A percentile compares a stretch with the other conserved stretches of the same genome.
These are phyloP conservation scores for Schizopygopsis malacanthus DNA, from an alignment of 2,797 vertebrate genomes.

Conservation along the genomic window DNA sequence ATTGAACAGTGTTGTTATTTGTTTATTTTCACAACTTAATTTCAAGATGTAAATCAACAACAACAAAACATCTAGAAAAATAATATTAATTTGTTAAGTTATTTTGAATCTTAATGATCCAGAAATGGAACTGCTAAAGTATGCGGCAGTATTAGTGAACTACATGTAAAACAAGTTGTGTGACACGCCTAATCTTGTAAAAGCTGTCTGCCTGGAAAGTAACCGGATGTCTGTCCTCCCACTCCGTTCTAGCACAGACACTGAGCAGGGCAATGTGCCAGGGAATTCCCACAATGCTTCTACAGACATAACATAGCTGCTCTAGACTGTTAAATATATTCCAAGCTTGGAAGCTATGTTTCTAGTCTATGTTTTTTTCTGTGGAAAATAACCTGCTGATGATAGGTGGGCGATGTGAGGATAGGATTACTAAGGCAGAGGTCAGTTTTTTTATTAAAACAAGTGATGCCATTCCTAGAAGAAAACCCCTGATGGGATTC, in stretches of 20 bases:
- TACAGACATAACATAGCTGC: not conserved
- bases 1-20: not conserved
- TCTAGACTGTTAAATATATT: not conserved
- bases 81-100: not conserved
- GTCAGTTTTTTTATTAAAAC: not conserved
- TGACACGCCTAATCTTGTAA: constrained; percentile 30
- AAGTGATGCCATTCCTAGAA: not conserved
- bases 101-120: not conserved
- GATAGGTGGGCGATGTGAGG: not conserved
- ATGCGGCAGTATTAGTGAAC: not conserved
- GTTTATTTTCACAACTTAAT: not conserved
- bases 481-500: not conserved
- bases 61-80: not conserved
- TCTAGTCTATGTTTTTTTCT: constrained; percentile 1
- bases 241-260: not conserved
- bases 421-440: not conserved
- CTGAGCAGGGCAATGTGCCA: constrained; percentile 10
- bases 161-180: not conserved
- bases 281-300: constrained; percentile 48
- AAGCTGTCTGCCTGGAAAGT: constrained; percentile 47
- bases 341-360: not conserved
- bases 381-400: constrained; percentile 1
- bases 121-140: not conserved
- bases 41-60: not conserved
- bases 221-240: constrained; percentile 50